Percentiles rank a stretch among this genome's conserved stretches.
phyloP scores from a whole-genome alignment of 1,140 invertebrate genomes.

The Calliphora vicina region DNA sequence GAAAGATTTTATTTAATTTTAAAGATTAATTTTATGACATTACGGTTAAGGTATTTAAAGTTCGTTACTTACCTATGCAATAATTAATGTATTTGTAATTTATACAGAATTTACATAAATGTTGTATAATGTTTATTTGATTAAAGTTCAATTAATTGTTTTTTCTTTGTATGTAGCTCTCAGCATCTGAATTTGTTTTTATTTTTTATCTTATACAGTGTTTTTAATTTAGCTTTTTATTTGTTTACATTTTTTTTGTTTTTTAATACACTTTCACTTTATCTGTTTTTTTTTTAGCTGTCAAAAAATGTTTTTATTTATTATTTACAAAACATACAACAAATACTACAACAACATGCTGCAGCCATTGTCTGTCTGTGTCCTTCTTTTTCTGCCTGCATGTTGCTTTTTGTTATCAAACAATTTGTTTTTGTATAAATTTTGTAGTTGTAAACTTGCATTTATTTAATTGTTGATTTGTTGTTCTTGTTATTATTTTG shows the following conservation, averaged over 20 bases:
- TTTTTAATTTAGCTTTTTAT: not conserved
- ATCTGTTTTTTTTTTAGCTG: not conserved
- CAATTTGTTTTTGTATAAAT: not conserved
- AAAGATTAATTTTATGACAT: not conserved
- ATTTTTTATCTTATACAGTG: not conserved
- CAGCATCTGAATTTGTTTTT: not conserved
- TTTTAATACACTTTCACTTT: not conserved
- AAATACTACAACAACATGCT: not conserved
- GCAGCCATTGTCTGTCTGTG: not conserved
- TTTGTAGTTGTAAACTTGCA: not conserved
- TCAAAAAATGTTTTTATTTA: not conserved
- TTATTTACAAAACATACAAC: not conserved
- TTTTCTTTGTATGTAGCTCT: not conserved
- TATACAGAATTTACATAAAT: not conserved
- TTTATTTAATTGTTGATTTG: not conserved
- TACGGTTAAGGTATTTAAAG: not conserved
- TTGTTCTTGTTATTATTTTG: not conserved
- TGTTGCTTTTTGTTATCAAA: not conserved
- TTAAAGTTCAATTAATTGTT: not conserved
- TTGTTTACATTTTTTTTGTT: not conserved
- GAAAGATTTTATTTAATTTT: not conserved
- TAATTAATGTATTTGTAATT: not conserved
- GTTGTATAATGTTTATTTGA: not conserved
- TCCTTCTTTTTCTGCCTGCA: not conserved
- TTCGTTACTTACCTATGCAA: not conserved